Evolutionary conservation across 2,113 vertebrate genomes (phyloP).

Genomic region (Dasyurus viverrinus): DNA sequence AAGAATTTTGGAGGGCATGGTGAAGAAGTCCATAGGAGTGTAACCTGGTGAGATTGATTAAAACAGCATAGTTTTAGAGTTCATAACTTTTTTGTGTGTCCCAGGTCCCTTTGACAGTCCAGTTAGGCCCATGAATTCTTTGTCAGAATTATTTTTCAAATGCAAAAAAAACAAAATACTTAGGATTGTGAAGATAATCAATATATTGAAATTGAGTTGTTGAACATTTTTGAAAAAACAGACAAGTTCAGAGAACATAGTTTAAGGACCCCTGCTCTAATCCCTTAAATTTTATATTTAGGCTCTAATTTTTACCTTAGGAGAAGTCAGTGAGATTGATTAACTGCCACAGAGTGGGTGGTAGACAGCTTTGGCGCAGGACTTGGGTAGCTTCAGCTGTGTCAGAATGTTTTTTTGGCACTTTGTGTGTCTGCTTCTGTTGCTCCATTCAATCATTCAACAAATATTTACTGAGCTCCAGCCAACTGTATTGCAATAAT

Average conservation of each 20-base stretch:
- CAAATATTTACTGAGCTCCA: not conserved
- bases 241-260: not conserved
- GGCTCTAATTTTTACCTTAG: not conserved
- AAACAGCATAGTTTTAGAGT: not conserved
- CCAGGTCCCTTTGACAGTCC: not conserved
- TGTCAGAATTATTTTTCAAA: not conserved
- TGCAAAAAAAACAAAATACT: not conserved
- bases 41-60: not conserved
- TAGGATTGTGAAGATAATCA: not conserved
- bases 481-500: not conserved
- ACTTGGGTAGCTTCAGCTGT: not conserved
- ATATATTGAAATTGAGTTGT: not conserved
- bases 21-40: not conserved
- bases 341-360: not conserved
- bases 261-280: not conserved
- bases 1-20: not conserved
- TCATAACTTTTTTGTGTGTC: not conserved
- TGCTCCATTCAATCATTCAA: not conserved
- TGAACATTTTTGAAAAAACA: not conserved
- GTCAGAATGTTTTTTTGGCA: not conserved
- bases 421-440: not conserved
- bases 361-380: not conserved
- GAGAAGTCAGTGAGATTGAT: not conserved
- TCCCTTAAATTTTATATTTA: not conserved
- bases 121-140: not conserved